phyloP scores from a whole-genome alignment of 1,140 invertebrate species.

The Chionoecetes opilio region DNA sequence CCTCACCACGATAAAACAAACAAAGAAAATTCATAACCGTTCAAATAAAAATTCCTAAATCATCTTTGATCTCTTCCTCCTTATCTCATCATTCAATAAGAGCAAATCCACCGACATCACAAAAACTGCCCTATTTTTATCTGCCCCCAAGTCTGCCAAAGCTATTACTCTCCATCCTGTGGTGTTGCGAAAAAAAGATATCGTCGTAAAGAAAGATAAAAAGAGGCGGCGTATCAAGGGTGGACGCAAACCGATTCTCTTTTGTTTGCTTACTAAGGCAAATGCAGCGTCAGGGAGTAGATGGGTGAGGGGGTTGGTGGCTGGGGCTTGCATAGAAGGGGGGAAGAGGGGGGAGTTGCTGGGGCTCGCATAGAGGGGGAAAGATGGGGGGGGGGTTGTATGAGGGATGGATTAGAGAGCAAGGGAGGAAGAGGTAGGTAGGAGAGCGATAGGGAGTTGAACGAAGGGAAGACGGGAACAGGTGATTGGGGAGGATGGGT shows the following conservation, averaged over 20 bases:
- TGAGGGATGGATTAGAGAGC: background rate
- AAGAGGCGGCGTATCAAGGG: background rate
- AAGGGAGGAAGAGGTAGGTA: background rate
- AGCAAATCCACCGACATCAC: background rate
- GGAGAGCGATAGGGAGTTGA: background rate
- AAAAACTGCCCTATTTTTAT: background rate
- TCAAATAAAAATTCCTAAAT: background rate
- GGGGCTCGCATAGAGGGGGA: background rate
- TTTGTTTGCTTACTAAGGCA: background rate
- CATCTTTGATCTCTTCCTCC: background rate
- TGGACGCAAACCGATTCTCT: slow-evolving; percentile 6
- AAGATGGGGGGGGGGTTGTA: background rate
- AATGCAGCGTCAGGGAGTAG: background rate
- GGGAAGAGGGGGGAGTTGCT: background rate
- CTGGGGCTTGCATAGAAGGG: background rate
- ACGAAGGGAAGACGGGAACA: background rate
- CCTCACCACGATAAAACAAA: background rate
- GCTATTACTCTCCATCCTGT: background rate
- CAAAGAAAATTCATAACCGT: background rate
- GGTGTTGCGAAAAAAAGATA: background rate
- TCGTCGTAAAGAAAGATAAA: background rate
- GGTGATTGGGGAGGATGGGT: background rate
- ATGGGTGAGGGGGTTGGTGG: too few relatives aligned
- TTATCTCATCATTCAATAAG: background rate
- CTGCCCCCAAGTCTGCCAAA: background rate